These are phyloP conservation scores for Brachionus calyciflorus DNA, from an alignment of 1,140 invertebrate genomes.

Conservation along the genomic window DNA sequence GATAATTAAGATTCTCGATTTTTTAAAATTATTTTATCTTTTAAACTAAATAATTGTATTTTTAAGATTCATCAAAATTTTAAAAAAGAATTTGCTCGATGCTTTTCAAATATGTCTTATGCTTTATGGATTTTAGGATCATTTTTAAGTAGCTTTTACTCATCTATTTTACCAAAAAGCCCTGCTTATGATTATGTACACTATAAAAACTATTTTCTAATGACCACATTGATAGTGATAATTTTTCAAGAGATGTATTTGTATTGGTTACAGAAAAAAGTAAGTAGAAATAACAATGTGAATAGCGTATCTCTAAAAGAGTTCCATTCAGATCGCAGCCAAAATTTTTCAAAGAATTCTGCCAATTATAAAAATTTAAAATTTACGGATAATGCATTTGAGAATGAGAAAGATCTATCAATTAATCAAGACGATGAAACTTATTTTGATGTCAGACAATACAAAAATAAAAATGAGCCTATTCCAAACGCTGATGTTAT, in stretches of 20 bases:
- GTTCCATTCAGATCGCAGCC: background rate
- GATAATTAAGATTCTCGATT: background rate
- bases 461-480: constrained; percentile 5
- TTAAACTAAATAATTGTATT: background rate
- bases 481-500: background rate
- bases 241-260: constrained; percentile 32
- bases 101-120: background rate
- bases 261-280: background rate
- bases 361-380: background rate
- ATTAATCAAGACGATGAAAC: background rate
- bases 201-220: constrained; percentile 13
- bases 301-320: background rate
- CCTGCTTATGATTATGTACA: constrained; percentile 20
- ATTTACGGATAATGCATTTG: constrained; percentile 35
- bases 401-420: background rate
- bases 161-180: constrained; percentile 1
- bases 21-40: background rate
- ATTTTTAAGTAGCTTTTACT: constrained; percentile 16
- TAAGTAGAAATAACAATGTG: background rate
- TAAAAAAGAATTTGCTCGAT: constrained; percentile 2
- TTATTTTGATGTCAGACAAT: constrained; percentile 16
- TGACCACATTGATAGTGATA: background rate
- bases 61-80: constrained; percentile 17
- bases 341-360: background rate
- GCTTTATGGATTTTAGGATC: constrained; percentile 20